These are phyloP conservation scores for Astatotilapia flaviijosephi DNA, from an alignment of 2,113 vertebrate species.

Conservation along the genomic window DNA sequence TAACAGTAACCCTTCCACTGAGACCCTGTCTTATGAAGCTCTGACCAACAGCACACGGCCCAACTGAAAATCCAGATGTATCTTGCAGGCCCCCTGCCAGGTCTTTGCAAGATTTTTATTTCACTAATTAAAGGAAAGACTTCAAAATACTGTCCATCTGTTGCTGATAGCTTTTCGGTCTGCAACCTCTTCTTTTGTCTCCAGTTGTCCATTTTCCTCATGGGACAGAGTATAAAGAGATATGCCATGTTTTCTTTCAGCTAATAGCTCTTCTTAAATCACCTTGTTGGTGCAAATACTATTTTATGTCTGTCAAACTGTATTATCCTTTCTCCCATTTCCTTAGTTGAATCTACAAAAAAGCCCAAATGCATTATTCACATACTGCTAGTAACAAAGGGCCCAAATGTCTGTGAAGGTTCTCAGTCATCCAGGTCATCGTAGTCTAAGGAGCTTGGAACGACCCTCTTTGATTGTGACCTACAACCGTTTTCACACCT, in stretches of 20 bases:
- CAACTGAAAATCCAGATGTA: background rate
- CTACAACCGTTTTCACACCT: background rate
- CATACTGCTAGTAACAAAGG: background rate
- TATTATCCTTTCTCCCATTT: background rate
- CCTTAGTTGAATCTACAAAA: background rate
- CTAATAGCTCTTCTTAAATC: background rate
- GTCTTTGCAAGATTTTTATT: background rate
- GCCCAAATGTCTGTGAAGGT: background rate
- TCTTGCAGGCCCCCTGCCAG: background rate
- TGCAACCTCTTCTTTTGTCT: background rate
- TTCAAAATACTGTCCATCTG: background rate
- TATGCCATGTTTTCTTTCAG: background rate
- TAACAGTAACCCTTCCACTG: background rate
- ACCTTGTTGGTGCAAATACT: background rate
- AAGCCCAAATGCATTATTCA: background rate
- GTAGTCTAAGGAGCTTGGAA: background rate
- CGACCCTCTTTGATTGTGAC: background rate
- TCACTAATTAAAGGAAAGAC: background rate
- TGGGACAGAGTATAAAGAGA: background rate
- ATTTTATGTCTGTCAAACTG: background rate
- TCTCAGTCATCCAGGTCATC: background rate
- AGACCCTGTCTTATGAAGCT: background rate
- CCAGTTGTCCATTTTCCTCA: background rate
- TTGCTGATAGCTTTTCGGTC: background rate
- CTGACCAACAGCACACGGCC: background rate